These are phyloP conservation scores for Eupsilia transversa DNA, from an alignment of 2,888 invertebrate genomes.

Conservation along the genomic window DNA sequence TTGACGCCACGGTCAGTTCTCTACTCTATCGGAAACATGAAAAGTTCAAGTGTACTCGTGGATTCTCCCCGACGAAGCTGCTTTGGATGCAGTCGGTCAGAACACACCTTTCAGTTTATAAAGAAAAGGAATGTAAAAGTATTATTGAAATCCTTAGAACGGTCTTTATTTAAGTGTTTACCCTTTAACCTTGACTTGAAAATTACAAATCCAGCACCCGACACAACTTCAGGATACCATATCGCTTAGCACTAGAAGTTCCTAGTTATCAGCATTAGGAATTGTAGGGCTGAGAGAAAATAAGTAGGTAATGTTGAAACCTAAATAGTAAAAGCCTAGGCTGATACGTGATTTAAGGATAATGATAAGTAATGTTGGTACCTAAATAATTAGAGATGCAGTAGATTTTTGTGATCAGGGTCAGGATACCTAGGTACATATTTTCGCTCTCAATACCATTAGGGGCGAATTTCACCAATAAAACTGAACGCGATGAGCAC, in stretches of 20 bases:
- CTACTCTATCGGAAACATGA: background rate
- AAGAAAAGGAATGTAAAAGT: too few species aligned
- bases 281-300: background rate
- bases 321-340: background rate
- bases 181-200: too few species aligned
- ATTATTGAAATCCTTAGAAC: too few species aligned
- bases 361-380: too few species aligned
- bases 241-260: background rate
- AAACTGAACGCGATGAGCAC: too few species aligned
- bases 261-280: background rate
- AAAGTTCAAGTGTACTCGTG: background rate
- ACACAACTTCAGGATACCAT: background rate
- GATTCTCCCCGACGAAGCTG: too few species aligned
- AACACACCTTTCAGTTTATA: too few species aligned
- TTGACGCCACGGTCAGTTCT: slow-evolving; percentile 28
- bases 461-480: too few species aligned
- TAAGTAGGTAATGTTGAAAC: background rate
- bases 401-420: background rate
- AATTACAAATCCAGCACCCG: background rate
- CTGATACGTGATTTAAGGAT: too few species aligned
- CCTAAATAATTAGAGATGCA: background rate
- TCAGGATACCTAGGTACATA: too few species aligned
- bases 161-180: too few species aligned
- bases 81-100: too few species aligned
- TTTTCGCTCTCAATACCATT: background rate